These are phyloP conservation scores for Mythimna ferrago DNA, from an alignment of 2,888 invertebrate genomes.

Conservation along the genomic window DNA sequence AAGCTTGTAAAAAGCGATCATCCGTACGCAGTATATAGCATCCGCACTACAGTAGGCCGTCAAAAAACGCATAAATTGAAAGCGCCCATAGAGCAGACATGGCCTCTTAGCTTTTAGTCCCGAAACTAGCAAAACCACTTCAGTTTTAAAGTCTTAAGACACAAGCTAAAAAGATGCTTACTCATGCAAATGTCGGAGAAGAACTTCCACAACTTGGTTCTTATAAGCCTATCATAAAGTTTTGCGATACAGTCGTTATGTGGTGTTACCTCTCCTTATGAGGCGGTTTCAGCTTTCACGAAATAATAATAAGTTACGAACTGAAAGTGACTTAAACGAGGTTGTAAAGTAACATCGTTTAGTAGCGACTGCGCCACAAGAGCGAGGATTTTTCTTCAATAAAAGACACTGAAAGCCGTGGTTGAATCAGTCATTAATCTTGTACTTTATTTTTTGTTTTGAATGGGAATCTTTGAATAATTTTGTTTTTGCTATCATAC, in stretches of 20 bases:
- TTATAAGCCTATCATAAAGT: slow-evolving; percentile 41
- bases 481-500: too few species aligned
- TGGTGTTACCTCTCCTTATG: slow-evolving; percentile 8
- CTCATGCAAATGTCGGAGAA: slow-evolving; percentile 23
- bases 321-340: slow-evolving; percentile 4
- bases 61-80: too few species aligned
- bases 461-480: too few species aligned
- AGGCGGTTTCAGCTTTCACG: slow-evolving; percentile 24
- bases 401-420: not conserved
- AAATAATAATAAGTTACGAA: slow-evolving; percentile 33
- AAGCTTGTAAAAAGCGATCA: too few species aligned
- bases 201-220: slow-evolving; percentile 29
- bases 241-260: slow-evolving; percentile 33
- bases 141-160: slow-evolving; percentile 13
- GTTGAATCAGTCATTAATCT: not conserved
- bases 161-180: slow-evolving; percentile 10
- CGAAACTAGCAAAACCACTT: not conserved
- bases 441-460: not conserved
- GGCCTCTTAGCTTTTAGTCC: not conserved
- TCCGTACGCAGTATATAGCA: too few species aligned
- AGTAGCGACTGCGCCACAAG: not conserved
- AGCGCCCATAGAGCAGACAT: not conserved
- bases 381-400: not conserved
- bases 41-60: too few species aligned
- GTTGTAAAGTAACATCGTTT: slow-evolving; percentile 14